Evolutionary conservation across 2,888 invertebrate genomes (phyloP).

Genomic region (Lingula anatina): DNA sequence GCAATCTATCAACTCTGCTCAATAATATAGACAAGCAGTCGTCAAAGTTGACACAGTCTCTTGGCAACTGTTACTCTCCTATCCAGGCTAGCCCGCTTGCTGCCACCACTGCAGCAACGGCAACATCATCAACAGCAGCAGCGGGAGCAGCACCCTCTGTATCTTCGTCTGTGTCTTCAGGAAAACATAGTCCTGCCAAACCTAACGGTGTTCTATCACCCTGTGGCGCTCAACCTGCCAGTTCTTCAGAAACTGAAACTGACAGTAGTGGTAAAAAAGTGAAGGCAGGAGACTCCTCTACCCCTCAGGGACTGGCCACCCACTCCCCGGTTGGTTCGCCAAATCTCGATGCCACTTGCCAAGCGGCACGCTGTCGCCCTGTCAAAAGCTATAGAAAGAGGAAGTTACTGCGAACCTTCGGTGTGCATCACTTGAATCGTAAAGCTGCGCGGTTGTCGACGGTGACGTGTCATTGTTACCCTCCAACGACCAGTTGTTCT

Average conservation of each 20-base stretch:
- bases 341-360: constrained; percentile 31
- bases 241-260: background rate
- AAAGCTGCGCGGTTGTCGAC: constrained; percentile 76
- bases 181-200: constrained; percentile 6
- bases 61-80: constrained; percentile 41
- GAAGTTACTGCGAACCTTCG: constrained; percentile 52
- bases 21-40: constrained; percentile 43
- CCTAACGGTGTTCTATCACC: background rate
- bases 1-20: constrained; percentile 37
- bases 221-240: background rate
- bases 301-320: constrained; percentile 8
- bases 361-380: constrained; percentile 48
- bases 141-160: constrained; percentile 6
- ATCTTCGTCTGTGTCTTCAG: constrained; percentile 10
- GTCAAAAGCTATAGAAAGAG: constrained; percentile 46
- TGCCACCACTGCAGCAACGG: background rate
- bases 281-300: constrained; percentile 9
- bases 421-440: constrained; percentile 72
- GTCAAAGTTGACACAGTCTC: constrained; percentile 32
- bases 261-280: constrained; percentile 4
- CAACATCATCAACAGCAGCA: constrained; percentile 3
- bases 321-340: constrained; percentile 6
- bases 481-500: constrained; percentile 66
- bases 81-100: constrained; percentile 12
- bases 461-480: constrained; percentile 62